A percentile compares a stretch with the other conserved stretches of the same genome.
Evolutionary conservation across 1,140 invertebrate genomes (phyloP).

Genomic region (Drosophila subpulchrella): DNA sequence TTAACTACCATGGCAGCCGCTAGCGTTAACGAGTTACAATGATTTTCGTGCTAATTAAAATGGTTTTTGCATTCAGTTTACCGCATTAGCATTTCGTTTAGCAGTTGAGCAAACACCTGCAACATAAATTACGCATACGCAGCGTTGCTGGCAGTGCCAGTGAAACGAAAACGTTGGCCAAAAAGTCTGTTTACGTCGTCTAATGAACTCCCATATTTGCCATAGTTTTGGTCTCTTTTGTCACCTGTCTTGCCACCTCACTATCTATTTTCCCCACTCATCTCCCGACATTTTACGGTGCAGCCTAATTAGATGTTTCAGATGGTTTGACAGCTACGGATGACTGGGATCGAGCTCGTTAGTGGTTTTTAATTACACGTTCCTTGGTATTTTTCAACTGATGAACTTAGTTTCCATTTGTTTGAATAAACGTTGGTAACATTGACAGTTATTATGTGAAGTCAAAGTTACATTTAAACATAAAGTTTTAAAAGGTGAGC

Average conservation of each 20-base stretch:
- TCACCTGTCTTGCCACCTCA: conserved; percentile 3
- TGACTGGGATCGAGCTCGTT: conserved; percentile 57
- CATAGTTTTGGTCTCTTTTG: conserved; percentile 36
- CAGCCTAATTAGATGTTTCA: conserved; percentile 71
- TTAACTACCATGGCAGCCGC: conserved; percentile 25
- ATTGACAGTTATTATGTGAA: no score
- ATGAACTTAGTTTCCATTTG: not conserved
- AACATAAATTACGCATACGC: conserved; percentile 81
- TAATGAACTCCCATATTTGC: conserved; percentile 66
- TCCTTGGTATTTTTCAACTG: not conserved
- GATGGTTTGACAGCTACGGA: conserved; percentile 52
- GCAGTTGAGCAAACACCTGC: conserved; percentile 74
- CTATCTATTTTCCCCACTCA: not conserved
- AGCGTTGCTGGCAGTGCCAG: conserved; percentile 33
- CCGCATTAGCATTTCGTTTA: conserved; percentile 81
- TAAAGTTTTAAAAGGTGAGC: no score
- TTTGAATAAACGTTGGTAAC: not conserved
- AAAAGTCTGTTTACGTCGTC: conserved; percentile 61
- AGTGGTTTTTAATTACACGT: conserved; percentile 51
- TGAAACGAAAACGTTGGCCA: conserved; percentile 54
- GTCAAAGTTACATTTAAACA: no score
- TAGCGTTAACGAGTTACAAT: conserved; percentile 80
- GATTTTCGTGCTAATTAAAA: conserved; percentile 83
- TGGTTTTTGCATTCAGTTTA: conserved; percentile 82
- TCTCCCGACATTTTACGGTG: conserved; percentile 26